Evolutionary conservation across 2,113 vertebrate genomes (phyloP).

Genomic region (Spheniscus mendiculus): DNA sequence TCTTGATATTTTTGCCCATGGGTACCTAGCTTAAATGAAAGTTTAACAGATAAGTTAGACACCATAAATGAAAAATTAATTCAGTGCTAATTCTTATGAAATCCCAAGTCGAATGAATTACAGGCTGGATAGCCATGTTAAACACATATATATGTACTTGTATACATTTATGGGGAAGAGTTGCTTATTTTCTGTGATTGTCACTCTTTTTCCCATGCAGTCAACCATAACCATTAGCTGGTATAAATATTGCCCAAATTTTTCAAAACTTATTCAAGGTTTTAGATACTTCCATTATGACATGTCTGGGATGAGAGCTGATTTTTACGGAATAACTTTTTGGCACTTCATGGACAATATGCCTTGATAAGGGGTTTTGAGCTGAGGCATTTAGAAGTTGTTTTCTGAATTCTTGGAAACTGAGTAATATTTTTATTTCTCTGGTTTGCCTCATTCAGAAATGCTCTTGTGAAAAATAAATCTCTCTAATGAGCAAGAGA

Average conservation of each 20-base stretch:
- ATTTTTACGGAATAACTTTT: background rate
- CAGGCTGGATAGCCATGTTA: background rate
- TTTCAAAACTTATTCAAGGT: background rate
- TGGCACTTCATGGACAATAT: background rate
- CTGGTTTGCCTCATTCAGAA: background rate
- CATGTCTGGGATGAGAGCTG: background rate
- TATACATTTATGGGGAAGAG: background rate
- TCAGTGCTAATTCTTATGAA: background rate
- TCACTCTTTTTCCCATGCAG: background rate
- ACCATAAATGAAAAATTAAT: background rate
- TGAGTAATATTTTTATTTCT: background rate
- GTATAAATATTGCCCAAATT: background rate
- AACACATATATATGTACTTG: background rate
- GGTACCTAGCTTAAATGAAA: background rate
- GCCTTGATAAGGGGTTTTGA: background rate
- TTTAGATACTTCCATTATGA: background rate
- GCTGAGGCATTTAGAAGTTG: background rate
- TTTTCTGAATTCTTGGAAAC: background rate
- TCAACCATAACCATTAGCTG: background rate
- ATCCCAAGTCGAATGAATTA: background rate
- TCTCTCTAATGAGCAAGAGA: background rate
- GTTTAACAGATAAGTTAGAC: background rate
- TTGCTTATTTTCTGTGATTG: background rate
- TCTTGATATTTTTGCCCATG: background rate
- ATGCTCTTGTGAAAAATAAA: background rate